Conservation (phyloP, 2,888 invertebrate genomes). For the Strigamia crassipes region DNA sequence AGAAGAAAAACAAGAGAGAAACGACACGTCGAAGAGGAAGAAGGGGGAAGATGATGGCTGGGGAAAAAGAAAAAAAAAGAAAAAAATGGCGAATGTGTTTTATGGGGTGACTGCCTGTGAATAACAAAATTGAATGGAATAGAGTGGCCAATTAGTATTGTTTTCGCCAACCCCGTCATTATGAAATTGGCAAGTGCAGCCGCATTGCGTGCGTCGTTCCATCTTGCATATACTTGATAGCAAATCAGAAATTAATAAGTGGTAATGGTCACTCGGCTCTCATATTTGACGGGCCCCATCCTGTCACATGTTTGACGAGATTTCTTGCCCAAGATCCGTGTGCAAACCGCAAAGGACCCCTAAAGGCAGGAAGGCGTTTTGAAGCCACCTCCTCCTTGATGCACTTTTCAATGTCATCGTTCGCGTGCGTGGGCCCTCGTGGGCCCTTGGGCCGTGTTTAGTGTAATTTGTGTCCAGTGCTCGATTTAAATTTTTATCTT, state of each 20-base stretch:
- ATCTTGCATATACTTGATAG: background rate
- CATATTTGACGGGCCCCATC: background rate
- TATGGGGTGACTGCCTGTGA: background rate
- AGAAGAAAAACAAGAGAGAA: background rate
- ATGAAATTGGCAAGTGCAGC: background rate
- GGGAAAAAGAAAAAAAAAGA: too few species aligned
- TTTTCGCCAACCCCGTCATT: constrained; percentile 3
- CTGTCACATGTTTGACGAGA: background rate
- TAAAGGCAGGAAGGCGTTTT: background rate
- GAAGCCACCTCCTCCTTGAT: background rate
- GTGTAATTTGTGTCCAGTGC: background rate
- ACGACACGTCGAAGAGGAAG: background rate
- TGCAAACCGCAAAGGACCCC: background rate
- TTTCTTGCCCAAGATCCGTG: background rate
- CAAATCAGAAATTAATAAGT: background rate
- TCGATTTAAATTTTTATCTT: background rate
- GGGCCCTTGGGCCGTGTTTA: background rate
- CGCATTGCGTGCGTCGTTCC: background rate
- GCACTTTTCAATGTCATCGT: constrained; percentile 2
- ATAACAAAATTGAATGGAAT: background rate
- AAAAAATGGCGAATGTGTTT: background rate
- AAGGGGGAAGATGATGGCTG: too few species aligned
- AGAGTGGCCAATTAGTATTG: constrained; percentile 4
- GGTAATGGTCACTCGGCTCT: background rate
- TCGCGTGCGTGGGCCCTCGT: background rate